Conservation (phyloP, 2,888 invertebrate species). For the Schizaphis graminum region DNA sequence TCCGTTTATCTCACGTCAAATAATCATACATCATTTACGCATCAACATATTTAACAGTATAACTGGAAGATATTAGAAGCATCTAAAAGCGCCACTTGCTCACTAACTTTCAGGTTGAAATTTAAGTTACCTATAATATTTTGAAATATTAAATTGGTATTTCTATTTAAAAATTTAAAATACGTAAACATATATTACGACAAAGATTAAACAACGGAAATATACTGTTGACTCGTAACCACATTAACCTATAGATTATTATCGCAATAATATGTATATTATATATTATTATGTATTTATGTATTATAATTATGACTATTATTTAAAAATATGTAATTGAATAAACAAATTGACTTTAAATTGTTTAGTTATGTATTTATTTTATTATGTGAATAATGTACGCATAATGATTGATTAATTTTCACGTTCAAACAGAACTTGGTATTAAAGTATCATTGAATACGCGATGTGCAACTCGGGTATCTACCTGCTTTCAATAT, state of each 20-base stretch:
- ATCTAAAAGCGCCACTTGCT: neutral
- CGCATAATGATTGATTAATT: neutral
- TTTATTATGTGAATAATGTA: neutral
- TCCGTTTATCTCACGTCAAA: neutral
- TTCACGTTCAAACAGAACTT: neutral
- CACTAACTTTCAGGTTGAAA: neutral
- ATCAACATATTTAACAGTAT: neutral
- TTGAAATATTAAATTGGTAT: neutral
- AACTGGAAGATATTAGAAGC: neutral
- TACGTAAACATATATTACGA: neutral
- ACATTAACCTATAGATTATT: neutral
- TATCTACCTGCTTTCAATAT: neutral
- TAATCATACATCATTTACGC: no score
- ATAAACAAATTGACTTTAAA: neutral
- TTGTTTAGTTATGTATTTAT: neutral
- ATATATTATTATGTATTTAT: neutral
- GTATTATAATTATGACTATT: neutral
- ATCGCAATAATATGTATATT: neutral
- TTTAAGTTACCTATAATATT: no score
- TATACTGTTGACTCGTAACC: neutral
- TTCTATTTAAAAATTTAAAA: neutral
- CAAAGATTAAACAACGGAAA: neutral
- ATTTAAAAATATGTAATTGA: neutral
- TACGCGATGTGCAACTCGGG: neutral
- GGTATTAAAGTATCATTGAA: neutral